Evolutionary conservation across 2,797 vertebrate genomes (phyloP).

Genomic region (Gastrophryne carolinensis): DNA sequence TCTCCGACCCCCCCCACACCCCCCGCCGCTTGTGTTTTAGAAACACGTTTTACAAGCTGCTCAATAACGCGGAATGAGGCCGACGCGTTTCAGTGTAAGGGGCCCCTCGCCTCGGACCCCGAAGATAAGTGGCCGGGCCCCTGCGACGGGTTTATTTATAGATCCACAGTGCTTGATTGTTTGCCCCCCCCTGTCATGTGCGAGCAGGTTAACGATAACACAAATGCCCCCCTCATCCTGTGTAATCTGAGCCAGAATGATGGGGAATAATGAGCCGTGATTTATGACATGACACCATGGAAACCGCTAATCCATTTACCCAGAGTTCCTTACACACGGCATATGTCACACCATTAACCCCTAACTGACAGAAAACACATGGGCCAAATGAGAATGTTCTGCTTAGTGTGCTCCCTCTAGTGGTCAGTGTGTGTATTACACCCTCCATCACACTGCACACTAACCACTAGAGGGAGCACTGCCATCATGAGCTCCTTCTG

Average conservation of each 20-base stretch:
- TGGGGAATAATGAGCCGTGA: constrained; percentile 73
- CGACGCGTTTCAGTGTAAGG: constrained; percentile 63
- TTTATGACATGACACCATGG: constrained; percentile 76
- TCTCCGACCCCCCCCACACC: constrained; percentile 56
- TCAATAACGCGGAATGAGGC: constrained; percentile 68
- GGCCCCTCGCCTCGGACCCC: constrained; percentile 61
- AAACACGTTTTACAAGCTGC: constrained; percentile 73
- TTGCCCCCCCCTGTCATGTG: background rate
- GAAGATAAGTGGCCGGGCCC: constrained; percentile 61
- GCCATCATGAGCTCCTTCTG: too few species aligned
- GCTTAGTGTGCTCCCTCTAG: too few species aligned
- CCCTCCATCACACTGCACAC: too few species aligned
- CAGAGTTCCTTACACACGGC: constrained; percentile 56
- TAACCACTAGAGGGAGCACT: too few species aligned
- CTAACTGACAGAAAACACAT: background rate
- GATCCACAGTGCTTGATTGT: too few species aligned
- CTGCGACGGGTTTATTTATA: too few species aligned
- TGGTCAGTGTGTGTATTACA: too few species aligned
- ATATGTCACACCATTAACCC: background rate
- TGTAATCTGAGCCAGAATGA: constrained; percentile 70
- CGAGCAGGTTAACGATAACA: too few species aligned
- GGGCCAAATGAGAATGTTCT: too few species aligned
- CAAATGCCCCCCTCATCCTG: constrained; percentile 62
- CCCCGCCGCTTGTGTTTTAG: constrained; percentile 60
- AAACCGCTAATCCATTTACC: constrained; percentile 66